These are phyloP conservation scores for Python bivittatus DNA, from an alignment of 2,113 vertebrate genomes.

Conservation along the genomic window DNA sequence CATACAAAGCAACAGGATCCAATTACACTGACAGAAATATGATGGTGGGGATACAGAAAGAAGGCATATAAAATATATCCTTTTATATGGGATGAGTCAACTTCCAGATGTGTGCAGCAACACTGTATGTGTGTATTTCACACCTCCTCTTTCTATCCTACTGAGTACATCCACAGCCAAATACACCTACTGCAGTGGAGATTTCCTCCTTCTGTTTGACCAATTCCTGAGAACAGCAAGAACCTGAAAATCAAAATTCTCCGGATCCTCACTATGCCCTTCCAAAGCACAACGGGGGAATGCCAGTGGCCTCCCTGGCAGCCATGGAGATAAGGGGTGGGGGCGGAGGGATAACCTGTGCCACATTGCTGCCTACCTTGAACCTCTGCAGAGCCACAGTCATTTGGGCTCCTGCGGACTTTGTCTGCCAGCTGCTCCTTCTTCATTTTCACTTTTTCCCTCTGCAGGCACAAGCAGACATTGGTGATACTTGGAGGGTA, in stretches of 20 bases:
- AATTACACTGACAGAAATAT: not conserved
- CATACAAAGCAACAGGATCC: not conserved
- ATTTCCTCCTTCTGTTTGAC: not conserved
- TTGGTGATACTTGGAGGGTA: not conserved
- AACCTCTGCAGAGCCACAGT: conserved; percentile 84
- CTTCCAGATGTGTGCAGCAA: not conserved
- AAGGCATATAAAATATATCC: not conserved
- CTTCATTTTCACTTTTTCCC: conserved; percentile 86
- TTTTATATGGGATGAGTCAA: not conserved
- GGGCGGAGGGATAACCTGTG: not conserved
- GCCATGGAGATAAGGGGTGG: not conserved
- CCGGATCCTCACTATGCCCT: not conserved
- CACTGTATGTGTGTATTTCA: not conserved
- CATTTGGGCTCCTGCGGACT: conserved; percentile 80
- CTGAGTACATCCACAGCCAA: not conserved
- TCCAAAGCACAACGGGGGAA: not conserved
- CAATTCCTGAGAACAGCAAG: not conserved
- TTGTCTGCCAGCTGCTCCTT: conserved; percentile 83
- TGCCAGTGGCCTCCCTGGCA: not conserved
- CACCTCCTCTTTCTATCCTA: not conserved
- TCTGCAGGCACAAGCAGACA: conserved; percentile 70
- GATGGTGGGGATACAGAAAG: not conserved
- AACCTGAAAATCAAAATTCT: too few species aligned
- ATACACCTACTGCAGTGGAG: not conserved
- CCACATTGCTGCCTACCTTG: conserved; percentile 71